These are phyloP conservation scores for Andrena haemorrhoa DNA, from an alignment of 2,888 invertebrate species.

Conservation along the genomic window DNA sequence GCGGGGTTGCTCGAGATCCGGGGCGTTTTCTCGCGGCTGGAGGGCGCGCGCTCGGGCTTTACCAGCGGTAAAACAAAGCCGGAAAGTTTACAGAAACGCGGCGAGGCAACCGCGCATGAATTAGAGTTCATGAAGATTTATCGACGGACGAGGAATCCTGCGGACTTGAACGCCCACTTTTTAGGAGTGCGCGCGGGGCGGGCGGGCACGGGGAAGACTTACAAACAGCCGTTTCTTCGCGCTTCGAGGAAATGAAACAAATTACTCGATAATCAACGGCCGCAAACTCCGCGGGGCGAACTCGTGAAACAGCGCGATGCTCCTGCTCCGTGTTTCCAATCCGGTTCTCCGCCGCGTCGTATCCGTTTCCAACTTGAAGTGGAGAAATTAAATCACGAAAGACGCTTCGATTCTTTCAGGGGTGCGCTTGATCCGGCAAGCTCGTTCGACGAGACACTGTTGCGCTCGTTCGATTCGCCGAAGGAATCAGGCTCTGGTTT, in stretches of 20 bases:
- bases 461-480: not conserved
- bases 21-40: not conserved
- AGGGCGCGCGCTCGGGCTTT: not conserved
- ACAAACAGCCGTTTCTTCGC: constrained; percentile 24
- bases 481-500: not conserved
- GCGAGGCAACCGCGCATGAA: constrained; percentile 27
- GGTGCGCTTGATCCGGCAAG: not conserved
- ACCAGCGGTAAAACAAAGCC: constrained; percentile 21
- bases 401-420: not conserved
- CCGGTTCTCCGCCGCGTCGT: not conserved
- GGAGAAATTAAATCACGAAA: not conserved
- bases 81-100: constrained; percentile 7
- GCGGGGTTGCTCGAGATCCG: too few species aligned
- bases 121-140: constrained; percentile 48
- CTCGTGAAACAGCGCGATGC: not conserved
- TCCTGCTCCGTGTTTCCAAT: not conserved
- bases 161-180: constrained; percentile 16
- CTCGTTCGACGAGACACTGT: not conserved
- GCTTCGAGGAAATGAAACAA: constrained; percentile 41
- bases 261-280: constrained; percentile 50
- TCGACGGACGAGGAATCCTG: constrained; percentile 24
- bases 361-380: not conserved
- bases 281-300: constrained; percentile 9
- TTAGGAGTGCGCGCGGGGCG: constrained; percentile 18
- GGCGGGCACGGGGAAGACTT: not conserved